Evolutionary conservation across 2,888 invertebrate species (phyloP).

Genomic region (Metopia argyrocephala): DNA sequence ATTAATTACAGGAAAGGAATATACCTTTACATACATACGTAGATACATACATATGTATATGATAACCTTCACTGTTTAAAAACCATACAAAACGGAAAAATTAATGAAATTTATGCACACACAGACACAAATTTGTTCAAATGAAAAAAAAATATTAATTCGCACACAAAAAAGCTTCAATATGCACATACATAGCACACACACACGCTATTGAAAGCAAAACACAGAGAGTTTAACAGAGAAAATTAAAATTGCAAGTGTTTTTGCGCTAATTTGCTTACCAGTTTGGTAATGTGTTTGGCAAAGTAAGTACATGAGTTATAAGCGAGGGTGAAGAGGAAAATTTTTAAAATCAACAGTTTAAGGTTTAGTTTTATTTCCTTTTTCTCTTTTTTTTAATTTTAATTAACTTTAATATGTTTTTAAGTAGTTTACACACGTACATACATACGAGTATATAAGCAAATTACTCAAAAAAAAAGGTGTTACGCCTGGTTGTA

Average conservation of each 20-base stretch:
- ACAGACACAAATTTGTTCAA: not conserved
- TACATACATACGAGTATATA: not conserved
- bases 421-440: slow-evolving; percentile 43
- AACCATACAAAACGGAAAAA: not conserved
- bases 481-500: no score
- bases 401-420: slow-evolving; percentile 61
- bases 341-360: slow-evolving; percentile 33
- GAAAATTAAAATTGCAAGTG: not conserved
- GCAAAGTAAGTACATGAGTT: not conserved
- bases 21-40: not conserved
- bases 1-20: no score
- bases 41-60: not conserved
- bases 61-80: not conserved
- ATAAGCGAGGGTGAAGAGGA: not conserved
- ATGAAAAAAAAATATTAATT: not conserved
- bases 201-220: not conserved
- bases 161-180: not conserved
- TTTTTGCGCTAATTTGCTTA: not conserved
- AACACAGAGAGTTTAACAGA: not conserved
- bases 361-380: no score
- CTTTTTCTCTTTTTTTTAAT: slow-evolving; percentile 45
- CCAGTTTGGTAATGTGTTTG: not conserved
- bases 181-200: not conserved
- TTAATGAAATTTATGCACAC: slow-evolving; percentile 4
- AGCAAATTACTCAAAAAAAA: slow-evolving; percentile 9